A percentile compares a stretch with the other conserved stretches of the same genome.
Evolutionary conservation across 2,888 invertebrate species (phyloP).

Genomic region (Calliopum simillimum): DNA sequence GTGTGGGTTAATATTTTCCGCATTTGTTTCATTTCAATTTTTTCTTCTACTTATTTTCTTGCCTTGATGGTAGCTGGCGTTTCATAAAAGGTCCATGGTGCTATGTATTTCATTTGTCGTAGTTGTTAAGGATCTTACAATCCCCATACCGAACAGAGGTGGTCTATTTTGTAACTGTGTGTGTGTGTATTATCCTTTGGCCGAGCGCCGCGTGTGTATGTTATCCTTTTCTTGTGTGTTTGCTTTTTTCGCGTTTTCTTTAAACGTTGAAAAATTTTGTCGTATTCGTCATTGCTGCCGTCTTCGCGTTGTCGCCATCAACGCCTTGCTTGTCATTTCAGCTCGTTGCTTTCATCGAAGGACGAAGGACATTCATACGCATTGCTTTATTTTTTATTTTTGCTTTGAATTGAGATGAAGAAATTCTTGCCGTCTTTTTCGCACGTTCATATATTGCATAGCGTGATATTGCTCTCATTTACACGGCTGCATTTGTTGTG

Average conservation of each 20-base stretch:
- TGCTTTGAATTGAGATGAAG: neutral
- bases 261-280: neutral
- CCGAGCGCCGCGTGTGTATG: too few relatives aligned
- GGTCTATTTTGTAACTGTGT: neutral
- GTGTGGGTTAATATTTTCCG: neutral
- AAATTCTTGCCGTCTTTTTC: neutral
- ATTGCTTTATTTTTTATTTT: neutral
- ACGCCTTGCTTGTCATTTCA: neutral
- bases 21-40: neutral
- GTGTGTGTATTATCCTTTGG: neutral
- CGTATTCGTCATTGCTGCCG: neutral
- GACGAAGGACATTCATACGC: constrained; percentile 21
- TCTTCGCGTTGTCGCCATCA: neutral
- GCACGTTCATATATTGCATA: neutral
- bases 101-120: neutral
- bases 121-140: neutral
- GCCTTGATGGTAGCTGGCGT: neutral
- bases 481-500: too few relatives aligned
- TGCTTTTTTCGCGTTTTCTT: neutral
- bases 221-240: neutral
- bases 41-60: neutral
- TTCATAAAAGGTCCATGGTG: neutral
- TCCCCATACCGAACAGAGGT: neutral
- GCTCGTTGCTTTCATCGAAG: constrained; percentile 23
- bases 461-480: neutral